These are phyloP conservation scores for Prunella fulvescens DNA, from an alignment of 2,113 vertebrate genomes.

Conservation along the genomic window DNA sequence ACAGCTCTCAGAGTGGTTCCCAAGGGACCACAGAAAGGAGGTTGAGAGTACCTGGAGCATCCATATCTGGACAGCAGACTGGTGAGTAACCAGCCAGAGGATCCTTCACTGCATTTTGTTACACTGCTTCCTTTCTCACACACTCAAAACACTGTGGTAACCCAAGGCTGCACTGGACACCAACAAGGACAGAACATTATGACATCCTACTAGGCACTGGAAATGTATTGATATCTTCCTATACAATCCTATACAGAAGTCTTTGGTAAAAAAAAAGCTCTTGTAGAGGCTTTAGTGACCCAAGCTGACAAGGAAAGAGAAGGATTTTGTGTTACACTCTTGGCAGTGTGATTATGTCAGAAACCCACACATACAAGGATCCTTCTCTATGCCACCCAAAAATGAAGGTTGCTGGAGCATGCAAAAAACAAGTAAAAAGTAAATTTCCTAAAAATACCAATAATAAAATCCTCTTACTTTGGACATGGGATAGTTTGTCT, in stretches of 20 bases:
- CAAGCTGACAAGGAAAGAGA: neutral
- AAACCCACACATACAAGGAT: neutral
- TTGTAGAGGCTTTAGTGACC: neutral
- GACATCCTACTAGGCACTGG: neutral
- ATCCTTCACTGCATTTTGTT: fast-evolving
- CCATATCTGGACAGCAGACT: neutral
- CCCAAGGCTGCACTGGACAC: neutral
- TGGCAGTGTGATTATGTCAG: neutral
- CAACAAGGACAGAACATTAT: neutral
- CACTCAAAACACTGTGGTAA: neutral
- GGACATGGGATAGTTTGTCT: neutral
- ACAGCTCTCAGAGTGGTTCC: neutral
- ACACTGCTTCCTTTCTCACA: neutral
- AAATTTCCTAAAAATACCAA: neutral
- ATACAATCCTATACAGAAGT: neutral
- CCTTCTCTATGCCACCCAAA: neutral
- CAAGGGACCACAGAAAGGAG: neutral
- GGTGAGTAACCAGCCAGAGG: neutral
- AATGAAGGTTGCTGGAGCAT: neutral
- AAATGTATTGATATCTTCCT: neutral
- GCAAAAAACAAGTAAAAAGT: neutral
- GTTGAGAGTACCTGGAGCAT: neutral
- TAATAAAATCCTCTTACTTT: neutral
- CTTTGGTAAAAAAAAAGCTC: neutral
- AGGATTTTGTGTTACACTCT: neutral